Conservation (phyloP, 2,797 vertebrate species). For the Pangasius larnaudii region DNA sequence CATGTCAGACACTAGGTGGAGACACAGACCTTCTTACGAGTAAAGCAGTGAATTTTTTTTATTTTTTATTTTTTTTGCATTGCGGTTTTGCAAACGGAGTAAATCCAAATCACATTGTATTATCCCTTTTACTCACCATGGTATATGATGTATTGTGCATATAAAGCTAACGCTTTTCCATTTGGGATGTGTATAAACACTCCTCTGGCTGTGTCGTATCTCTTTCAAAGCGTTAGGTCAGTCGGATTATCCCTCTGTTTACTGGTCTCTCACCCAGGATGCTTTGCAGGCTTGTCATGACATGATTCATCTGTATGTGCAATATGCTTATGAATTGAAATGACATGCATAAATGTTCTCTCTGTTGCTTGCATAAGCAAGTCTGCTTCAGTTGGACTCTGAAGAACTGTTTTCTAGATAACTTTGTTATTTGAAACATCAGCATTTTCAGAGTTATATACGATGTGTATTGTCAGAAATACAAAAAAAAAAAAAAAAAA, state of each 20-base stretch:
- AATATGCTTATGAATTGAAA: conserved; percentile 19
- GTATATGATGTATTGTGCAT: neutral
- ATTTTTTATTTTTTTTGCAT: neutral
- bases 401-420: neutral
- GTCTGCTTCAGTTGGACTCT: neutral
- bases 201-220: neutral
- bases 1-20: conserved; percentile 47
- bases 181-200: neutral
- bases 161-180: neutral
- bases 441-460: conserved; percentile 4
- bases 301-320: conserved; percentile 9
- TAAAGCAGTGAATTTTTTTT: too few species aligned
- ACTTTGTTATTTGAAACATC: neutral
- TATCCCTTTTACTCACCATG: neutral
- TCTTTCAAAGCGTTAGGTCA: neutral
- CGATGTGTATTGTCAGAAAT: neutral
- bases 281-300: conserved; percentile 10
- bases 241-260: neutral
- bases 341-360: conserved; percentile 12
- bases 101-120: neutral
- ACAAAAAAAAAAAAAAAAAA: neutral
- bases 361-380: neutral
- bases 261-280: conserved; percentile 4
- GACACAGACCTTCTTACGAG: conserved; percentile 25
- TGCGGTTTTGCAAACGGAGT: too few species aligned